Evolutionary conservation across 2,113 vertebrate genomes (phyloP).

Genomic region (Aphelocoma coerulescens): DNA sequence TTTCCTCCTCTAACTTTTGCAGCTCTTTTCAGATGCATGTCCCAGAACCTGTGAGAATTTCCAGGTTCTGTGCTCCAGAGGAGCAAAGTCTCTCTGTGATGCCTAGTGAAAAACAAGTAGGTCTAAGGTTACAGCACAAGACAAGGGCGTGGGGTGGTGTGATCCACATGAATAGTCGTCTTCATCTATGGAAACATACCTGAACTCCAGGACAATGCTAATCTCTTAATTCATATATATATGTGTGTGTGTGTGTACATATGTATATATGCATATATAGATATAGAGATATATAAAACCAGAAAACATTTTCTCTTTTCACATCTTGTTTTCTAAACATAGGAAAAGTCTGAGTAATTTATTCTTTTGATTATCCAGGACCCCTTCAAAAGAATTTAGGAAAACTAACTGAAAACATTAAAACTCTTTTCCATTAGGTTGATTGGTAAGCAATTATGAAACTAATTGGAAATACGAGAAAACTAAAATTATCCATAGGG

Average conservation of each 20-base stretch:
- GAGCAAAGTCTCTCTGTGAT: slow-evolving; percentile 52
- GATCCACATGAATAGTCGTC: background rate
- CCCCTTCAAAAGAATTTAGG: background rate
- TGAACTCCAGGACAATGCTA: background rate
- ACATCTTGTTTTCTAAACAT: background rate
- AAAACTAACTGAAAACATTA: background rate
- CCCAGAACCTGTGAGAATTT: slow-evolving; percentile 90
- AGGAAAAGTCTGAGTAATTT: background rate
- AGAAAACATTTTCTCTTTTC: background rate
- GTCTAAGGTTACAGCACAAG: slow-evolving; percentile 72
- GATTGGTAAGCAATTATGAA: background rate
- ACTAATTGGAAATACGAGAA: background rate
- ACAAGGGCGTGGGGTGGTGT: background rate
- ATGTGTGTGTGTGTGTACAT: background rate
- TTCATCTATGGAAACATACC: background rate
- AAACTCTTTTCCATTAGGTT: background rate
- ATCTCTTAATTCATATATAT: background rate
- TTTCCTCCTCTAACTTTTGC: background rate
- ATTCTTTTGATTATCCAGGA: background rate
- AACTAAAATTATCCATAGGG: background rate
- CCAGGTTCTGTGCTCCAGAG: slow-evolving; percentile 78
- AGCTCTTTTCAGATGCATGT: slow-evolving; percentile 86
- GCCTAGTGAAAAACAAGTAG: slow-evolving; percentile 83
- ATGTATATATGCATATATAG: background rate
- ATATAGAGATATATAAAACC: too few relatives aligned